Percentiles rank a stretch among this genome's conserved stretches.
These are phyloP conservation scores for Lordiphosa fenestrarum DNA, from an alignment of 2,888 invertebrate genomes.

Conservation along the genomic window DNA sequence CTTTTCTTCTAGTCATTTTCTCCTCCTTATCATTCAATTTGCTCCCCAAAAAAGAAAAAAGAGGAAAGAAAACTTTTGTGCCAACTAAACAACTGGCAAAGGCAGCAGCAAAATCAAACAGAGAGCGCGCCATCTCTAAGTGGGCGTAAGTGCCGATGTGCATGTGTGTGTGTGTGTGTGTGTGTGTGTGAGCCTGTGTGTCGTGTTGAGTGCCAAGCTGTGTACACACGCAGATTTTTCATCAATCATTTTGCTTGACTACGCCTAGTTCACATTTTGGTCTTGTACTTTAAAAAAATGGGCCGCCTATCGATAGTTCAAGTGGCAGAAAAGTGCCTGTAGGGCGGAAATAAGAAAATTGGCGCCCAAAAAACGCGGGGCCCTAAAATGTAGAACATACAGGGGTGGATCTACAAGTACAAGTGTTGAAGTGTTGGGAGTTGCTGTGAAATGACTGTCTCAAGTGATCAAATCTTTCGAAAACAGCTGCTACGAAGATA, in stretches of 20 bases:
- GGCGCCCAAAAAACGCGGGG: no score
- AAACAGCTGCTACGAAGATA: no score
- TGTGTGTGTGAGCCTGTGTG: slow-evolving; percentile 14
- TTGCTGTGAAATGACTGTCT: no score
- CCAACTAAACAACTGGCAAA: slow-evolving; percentile 38
- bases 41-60: slow-evolving; percentile 7
- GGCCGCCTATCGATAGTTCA: slow-evolving; percentile 34
- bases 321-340: background rate
- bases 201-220: slow-evolving; percentile 51
- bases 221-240: slow-evolving; percentile 50
- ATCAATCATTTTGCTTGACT: slow-evolving; percentile 62
- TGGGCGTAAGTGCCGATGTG: slow-evolving; percentile 43
- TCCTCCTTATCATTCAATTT: slow-evolving; percentile 62
- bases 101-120: slow-evolving; percentile 29
- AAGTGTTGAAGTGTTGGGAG: no score
- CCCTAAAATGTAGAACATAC: no score
- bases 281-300: slow-evolving; percentile 42
- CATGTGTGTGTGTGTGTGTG: slow-evolving; percentile 16
- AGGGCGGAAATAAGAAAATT: no score
- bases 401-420: no score
- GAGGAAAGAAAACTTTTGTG: slow-evolving; percentile 40
- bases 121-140: slow-evolving; percentile 48
- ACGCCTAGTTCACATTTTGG: slow-evolving; percentile 40
- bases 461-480: no score
- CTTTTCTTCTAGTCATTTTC: slow-evolving; percentile 44